Conservation (phyloP, 2,797 vertebrate genomes). For the Halcyon chelicuti region DNA sequence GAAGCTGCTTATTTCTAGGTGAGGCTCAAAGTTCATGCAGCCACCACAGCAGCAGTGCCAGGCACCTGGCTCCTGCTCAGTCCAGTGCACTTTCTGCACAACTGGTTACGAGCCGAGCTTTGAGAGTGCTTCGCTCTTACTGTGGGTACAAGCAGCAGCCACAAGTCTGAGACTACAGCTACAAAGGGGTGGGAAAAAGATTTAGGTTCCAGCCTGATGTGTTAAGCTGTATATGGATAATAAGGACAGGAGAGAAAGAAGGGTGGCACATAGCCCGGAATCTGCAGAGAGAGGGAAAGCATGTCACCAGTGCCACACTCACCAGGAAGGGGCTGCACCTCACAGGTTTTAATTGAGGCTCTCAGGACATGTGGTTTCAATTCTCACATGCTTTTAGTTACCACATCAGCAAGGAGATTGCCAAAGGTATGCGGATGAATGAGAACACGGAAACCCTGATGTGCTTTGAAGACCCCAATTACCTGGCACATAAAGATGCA, state of each 20-base stretch:
- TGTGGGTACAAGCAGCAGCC: not conserved
- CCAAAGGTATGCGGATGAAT: not conserved
- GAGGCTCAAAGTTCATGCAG: not conserved
- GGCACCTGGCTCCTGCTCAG: not conserved
- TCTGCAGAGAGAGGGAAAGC: not conserved
- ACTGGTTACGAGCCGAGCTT: not conserved
- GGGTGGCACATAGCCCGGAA: not conserved
- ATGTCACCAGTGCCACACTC: rapidly evolving
- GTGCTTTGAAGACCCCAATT: not conserved
- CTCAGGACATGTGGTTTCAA: not conserved
- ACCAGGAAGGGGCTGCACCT: not conserved
- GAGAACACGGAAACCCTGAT: not conserved
- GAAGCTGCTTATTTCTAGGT: not conserved
- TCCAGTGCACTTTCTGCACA: rapidly evolving
- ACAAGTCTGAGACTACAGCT: not conserved
- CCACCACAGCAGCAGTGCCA: not conserved
- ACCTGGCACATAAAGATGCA: not conserved
- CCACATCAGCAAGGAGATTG: not conserved
- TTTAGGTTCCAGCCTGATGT: not conserved
- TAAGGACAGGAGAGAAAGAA: not conserved
- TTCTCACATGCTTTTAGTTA: not conserved
- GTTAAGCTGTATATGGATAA: not conserved
- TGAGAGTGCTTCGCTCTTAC: rapidly evolving
- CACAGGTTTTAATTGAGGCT: not conserved
- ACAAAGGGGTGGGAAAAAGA: not conserved